Evolutionary conservation across 2,797 vertebrate species (phyloP), one percentile per base, ranked within the genome.

Genomic region (Corythornis leucogaster): DNA sequence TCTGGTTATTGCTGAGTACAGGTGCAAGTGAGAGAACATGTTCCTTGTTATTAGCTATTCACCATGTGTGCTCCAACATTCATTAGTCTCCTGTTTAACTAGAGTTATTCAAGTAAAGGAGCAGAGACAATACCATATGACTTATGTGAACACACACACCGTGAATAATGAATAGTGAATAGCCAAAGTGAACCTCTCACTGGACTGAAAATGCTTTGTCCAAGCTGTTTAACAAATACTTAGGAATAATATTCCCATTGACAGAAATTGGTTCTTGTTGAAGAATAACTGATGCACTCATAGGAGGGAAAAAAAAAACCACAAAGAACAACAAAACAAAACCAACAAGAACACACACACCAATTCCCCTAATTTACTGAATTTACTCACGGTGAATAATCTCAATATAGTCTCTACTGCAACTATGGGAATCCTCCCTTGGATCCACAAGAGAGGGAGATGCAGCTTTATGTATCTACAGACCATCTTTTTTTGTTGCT

Each of bases 31-130:
- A 79, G 74, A 79, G 67, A 93, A 59, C 83, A 61, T 84, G 82
- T 87, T 95, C 85, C 71, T 91, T 0, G 0, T 89, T 91, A 95
- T 96, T 95, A 95, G 87, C 87, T 95, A 95, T 96, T 94, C 95
- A 93, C 92, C 89, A 57, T 70, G 85, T 94, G 93, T 84, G 82
- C 87, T 95, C 70, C 92, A 92, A 87, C 93, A 95, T 59, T 93
- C 93, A 91, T 95, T 92, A 95, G 92, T 55, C 92, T 94, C 80
- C 89, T 95, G 93, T 96, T 95, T 92, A 91, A 95, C 94, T 63
- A 91, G 85, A 94, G 89, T 90, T 92, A 86, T 93, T 94, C 92
- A 81, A 76, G 93, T 94, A 95, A 89, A 89, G 85, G 91, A 95
- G 64, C 83, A 79, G 87, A 88, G 92, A 94, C 94, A 95, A 95